Evolutionary conservation across 2,888 invertebrate genomes (phyloP), one percentile per base, ranked within the genome.

Genomic region (Ligdia adustata): DNA sequence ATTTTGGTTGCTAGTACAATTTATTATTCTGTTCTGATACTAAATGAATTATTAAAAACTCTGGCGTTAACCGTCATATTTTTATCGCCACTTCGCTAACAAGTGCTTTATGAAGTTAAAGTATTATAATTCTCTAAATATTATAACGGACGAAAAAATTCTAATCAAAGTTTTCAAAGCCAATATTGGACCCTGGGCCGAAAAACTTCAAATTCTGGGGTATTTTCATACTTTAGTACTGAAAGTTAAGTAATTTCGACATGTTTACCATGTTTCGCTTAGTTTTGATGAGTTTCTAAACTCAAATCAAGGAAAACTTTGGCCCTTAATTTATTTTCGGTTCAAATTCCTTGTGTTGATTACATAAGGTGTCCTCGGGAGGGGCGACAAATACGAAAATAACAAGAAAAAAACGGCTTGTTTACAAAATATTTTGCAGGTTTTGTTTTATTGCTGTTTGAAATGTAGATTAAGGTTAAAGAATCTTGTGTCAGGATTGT

Each of bases 211-310:
- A 4, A 26, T 26, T 26, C 16, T 15, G 5, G 5, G 9, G 18
- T 2, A 16, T 32, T 38, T 31, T 22, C 22, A 28, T 29, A 31
- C 14, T 31, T 13, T 15, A 22, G 18, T 16, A 13, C 27, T 33
- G 14, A 28, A 33, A 42, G 32, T 33, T 28, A 42, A 31, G 31
- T 34, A 33, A 33, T 27, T 39, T 42, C 16, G 24, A 12, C 27
- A 43, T 40, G 22, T 43, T 41, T 51, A 18, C 43, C 43, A 27
- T 37, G 42, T 40, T 31, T 34, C 22, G 32, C 39, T 42, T 43
- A 43, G 26, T 50, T 49, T 32, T 41, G 49, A 47, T 28, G 52
- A 55, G 52, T 52, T 52, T 33, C 11, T 4, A 15, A 52, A 55
- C 43, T 52, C 32, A 9, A 43, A 34, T 45, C 28, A 52, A 43